Base-by-base conservation (phyloP, 2,113 vertebrate species). In the Mormyrus lacerda region DNA sequence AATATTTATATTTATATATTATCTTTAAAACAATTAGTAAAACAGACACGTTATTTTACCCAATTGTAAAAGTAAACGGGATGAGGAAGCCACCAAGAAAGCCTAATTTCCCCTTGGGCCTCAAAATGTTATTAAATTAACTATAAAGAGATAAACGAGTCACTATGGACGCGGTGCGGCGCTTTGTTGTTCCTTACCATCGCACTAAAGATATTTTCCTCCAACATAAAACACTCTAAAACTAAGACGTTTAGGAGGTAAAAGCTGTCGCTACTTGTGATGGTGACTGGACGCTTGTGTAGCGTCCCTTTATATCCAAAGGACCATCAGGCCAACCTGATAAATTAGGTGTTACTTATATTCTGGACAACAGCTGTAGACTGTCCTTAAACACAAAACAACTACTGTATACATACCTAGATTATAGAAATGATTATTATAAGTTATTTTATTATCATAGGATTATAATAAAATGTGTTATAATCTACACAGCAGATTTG, bases 1-100 rank as follows among this genome's bases (percentile, higher is more conserved):
- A 93, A 93, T 92, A 79, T 92, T 82, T 91, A 88, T 87, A n/a
- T n/a, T n/a, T n/a, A n/a, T n/a, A n/a, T n/a, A n/a, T 76, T 83
- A 89, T 90, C 90, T 92, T 69, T 83, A 90, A 90, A 92, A 90
- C 90, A 76, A 90, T 47, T 90, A 86, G 61, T 31, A 9, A 85
- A 35, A 90, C 48, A 35, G 8, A n/a, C n/a, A n/a, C n/a, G n/a
- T n/a, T n/a, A n/a, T n/a, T n/a, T n/a, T n/a, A n/a, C n/a, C n/a
- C n/a, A n/a, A n/a, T n/a, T n/a, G n/a, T n/a, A n/a, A n/a, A n/a
- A n/a, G 4, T 21, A 2, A 88, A 11, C 39, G 10, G 27, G 10
- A 88, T 76, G 35, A 42, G 35, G 69, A 39, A 76, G 69, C 51
- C 51, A 55, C 21, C 51, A 55, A 76, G 35, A 15, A 76, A 44